A percentile compares a stretch with the other conserved stretches of the same genome.
Evolutionary conservation across 2,113 vertebrate species (phyloP).

Genomic region (Marcusenius ussheri): DNA sequence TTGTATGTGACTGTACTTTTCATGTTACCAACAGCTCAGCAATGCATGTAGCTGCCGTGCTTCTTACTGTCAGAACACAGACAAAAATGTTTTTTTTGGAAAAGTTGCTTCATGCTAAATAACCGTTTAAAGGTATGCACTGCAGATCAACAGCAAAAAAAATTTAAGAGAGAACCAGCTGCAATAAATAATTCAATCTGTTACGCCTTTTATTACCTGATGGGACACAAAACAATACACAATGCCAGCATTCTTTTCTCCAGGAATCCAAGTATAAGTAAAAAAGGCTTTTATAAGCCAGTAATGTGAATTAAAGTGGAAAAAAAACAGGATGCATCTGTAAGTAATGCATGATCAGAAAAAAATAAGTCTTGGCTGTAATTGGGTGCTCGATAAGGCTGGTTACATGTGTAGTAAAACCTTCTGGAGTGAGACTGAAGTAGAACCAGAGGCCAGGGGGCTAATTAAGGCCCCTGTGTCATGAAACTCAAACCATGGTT

Average conservation of each 20-base stretch:
- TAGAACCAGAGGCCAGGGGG: neutral
- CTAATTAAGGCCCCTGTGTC: neutral
- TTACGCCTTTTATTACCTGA: constrained; percentile 13
- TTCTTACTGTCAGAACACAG: constrained; percentile 32
- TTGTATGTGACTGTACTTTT: neutral
- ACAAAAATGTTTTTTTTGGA: constrained; percentile 33
- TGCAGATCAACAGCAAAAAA: constrained; percentile 32
- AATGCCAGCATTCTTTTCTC: constrained; percentile 30
- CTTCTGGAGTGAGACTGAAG: neutral
- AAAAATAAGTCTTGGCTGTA: neutral
- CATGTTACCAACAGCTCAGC: constrained; percentile 34
- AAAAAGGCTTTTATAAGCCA: constrained; percentile 24
- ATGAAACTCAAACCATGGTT: neutral
- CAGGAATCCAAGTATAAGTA: constrained; percentile 19
- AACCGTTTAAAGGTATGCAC: constrained; percentile 28
- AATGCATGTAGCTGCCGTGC: neutral
- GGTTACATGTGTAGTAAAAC: constrained; percentile 1
- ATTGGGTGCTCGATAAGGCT: neutral
- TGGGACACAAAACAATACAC: constrained; percentile 19
- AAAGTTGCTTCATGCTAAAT: constrained; percentile 18
- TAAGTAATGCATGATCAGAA: neutral
- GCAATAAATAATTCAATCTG: constrained; percentile 27
- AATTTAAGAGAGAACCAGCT: constrained; percentile 17
- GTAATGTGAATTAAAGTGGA: constrained; percentile 26
- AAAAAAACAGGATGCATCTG: neutral